These are phyloP conservation scores for Scolopax rusticola DNA, from an alignment of 2,797 vertebrate genomes.

Conservation along the genomic window DNA sequence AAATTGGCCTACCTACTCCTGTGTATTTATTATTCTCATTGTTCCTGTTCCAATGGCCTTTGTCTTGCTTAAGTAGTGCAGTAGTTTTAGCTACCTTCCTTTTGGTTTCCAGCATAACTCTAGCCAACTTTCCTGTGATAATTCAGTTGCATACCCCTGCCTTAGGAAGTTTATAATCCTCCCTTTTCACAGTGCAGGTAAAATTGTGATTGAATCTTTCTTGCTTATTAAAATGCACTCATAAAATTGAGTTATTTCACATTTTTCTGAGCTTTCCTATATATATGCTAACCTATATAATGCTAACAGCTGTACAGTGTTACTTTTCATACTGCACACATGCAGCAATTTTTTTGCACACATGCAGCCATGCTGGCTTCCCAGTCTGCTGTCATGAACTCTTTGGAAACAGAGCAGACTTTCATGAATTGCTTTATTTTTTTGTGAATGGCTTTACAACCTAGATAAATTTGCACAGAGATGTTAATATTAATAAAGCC, in stretches of 20 bases:
- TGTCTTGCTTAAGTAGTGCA: background rate
- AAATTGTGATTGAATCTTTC: background rate
- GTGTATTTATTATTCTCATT: background rate
- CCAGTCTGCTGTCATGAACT: background rate
- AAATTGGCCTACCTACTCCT: background rate
- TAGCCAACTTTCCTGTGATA: background rate
- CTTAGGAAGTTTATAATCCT: background rate
- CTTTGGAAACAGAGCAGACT: background rate
- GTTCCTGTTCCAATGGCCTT: background rate
- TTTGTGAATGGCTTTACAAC: background rate
- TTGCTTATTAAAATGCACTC: constrained; percentile 40
- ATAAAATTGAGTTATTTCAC: background rate
- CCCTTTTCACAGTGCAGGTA: background rate
- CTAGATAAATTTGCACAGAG: background rate
- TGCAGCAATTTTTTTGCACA: background rate
- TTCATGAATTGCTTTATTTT: background rate
- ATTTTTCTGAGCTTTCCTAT: background rate
- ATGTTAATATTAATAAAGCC: background rate
- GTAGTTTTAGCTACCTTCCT: background rate
- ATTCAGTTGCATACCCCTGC: background rate
- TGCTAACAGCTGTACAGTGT: background rate
- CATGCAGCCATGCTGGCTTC: background rate
- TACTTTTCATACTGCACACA: background rate
- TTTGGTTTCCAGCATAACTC: background rate
- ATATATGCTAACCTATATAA: background rate